A percentile compares a stretch with the other conserved stretches of the same genome.
phyloP scores from a whole-genome alignment of 2,888 invertebrate species.

The Chaetogeoica ovagalla region DNA sequence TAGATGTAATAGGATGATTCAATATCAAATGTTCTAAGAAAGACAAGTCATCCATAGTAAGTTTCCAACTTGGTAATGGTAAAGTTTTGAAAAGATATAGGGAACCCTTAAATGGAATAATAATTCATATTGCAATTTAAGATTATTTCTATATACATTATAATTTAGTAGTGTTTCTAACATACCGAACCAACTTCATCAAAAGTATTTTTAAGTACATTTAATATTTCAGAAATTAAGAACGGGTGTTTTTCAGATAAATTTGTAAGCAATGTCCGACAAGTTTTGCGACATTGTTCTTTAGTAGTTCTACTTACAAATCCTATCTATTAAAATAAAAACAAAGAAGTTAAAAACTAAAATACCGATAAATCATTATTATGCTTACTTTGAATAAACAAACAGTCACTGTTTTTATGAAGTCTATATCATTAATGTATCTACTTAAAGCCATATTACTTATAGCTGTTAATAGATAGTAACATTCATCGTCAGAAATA shows the following conservation, averaged over 20 bases:
- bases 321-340: constrained; percentile 66
- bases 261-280: constrained; percentile 71
- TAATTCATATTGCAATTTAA: neutral
- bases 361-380: constrained; percentile 18
- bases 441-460: constrained; percentile 78
- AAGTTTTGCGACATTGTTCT: constrained; percentile 74
- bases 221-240: constrained; percentile 70
- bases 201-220: constrained; percentile 66
- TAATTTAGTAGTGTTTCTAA: constrained; percentile 33
- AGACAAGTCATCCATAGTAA: constrained; percentile 68
- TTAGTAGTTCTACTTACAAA: constrained; percentile 71
- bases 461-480: constrained; percentile 76
- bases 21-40: constrained; percentile 70
- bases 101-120: constrained; percentile 55
- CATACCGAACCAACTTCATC: constrained; percentile 65
- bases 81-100: constrained; percentile 75
- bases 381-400: constrained; percentile 70
- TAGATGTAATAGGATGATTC: constrained; percentile 65
- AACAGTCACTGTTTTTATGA: constrained; percentile 69
- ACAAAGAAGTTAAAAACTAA: constrained; percentile 21
- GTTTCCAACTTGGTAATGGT: constrained; percentile 71
- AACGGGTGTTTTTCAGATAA: constrained; percentile 71
- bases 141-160: constrained; percentile 12
- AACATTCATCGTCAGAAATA: constrained; percentile 73
- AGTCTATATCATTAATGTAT: constrained; percentile 65